Conservation (phyloP, 2,113 vertebrate genomes). For the Dicrurus megarhynchus region DNA sequence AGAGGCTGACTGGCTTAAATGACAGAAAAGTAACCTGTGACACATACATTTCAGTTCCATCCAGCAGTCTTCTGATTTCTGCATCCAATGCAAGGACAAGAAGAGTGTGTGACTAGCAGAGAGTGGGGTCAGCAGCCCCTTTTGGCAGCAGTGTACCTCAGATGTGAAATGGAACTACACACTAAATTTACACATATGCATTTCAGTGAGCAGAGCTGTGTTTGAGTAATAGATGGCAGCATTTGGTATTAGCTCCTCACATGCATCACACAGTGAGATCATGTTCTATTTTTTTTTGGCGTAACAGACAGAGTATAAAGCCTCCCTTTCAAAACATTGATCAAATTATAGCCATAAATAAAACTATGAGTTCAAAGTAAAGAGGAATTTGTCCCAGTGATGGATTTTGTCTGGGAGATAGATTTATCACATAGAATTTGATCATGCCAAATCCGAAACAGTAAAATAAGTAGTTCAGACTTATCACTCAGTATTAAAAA, state of each 20-base stretch:
- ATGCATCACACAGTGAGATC: neutral
- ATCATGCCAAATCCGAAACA: conserved; percentile 16
- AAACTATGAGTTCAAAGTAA: conserved; percentile 8
- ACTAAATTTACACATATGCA: neutral
- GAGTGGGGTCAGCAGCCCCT: neutral
- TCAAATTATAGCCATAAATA: conserved; percentile 34
- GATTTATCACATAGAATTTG: conserved; percentile 18
- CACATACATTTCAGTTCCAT: neutral
- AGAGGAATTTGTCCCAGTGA: neutral
- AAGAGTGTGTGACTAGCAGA: neutral
- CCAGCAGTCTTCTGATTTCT: neutral
- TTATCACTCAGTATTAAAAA: conserved; percentile 28
- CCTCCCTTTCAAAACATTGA: conserved; percentile 8
- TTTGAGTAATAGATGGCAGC: neutral
- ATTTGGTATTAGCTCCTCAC: neutral
- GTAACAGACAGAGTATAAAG: neutral
- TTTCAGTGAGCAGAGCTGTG: neutral
- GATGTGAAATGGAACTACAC: neutral
- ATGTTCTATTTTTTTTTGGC: neutral
- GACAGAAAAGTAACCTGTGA: neutral
- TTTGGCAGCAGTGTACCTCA: neutral
- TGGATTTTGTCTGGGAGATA: conserved; percentile 4
- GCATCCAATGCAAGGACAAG: neutral
- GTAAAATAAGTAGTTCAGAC: conserved; percentile 45
- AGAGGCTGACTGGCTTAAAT: neutral